phyloP scores from a whole-genome alignment of 2,797 vertebrate genomes.

The Myotis daubentonii region DNA sequence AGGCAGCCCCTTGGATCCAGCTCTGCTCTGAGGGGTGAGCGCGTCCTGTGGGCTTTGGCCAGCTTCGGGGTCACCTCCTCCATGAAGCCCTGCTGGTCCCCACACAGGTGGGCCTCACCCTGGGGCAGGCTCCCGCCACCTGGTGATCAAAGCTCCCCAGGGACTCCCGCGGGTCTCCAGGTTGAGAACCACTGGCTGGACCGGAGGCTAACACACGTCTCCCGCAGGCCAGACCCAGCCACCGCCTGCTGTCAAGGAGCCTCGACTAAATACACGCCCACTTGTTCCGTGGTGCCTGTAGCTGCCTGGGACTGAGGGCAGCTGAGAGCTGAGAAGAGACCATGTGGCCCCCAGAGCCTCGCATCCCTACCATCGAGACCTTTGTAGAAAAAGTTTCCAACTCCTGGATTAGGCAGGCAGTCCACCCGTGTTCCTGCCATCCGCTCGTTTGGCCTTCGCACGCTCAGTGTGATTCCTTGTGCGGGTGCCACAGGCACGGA shows the following conservation, averaged over 20 bases:
- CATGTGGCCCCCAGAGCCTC: neutral
- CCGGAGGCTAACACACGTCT: accelerated
- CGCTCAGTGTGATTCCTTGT: accelerated
- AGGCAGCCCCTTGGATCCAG: too few species aligned
- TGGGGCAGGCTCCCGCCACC: accelerated
- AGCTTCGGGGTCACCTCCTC: accelerated
- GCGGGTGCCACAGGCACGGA: too few species aligned
- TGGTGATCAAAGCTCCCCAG: neutral
- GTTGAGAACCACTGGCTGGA: neutral
- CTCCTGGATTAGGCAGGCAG: neutral
- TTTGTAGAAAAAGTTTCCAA: neutral
- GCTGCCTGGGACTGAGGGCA: neutral
- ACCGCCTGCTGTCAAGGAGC: neutral
- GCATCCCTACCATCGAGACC: neutral
- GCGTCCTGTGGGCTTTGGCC: accelerated
- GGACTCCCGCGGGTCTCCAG: neutral
- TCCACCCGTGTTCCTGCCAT: neutral
- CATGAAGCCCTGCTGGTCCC: neutral
- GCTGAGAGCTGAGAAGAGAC: neutral
- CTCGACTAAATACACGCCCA: accelerated
- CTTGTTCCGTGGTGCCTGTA: accelerated
- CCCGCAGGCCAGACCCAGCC: neutral
- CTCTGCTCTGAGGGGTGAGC: neutral
- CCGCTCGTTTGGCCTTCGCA: neutral
- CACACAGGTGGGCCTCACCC: neutral